These are phyloP conservation scores for Drosophila micromelanica DNA, from an alignment of 1,140 invertebrate genomes.

Conservation along the genomic window DNA sequence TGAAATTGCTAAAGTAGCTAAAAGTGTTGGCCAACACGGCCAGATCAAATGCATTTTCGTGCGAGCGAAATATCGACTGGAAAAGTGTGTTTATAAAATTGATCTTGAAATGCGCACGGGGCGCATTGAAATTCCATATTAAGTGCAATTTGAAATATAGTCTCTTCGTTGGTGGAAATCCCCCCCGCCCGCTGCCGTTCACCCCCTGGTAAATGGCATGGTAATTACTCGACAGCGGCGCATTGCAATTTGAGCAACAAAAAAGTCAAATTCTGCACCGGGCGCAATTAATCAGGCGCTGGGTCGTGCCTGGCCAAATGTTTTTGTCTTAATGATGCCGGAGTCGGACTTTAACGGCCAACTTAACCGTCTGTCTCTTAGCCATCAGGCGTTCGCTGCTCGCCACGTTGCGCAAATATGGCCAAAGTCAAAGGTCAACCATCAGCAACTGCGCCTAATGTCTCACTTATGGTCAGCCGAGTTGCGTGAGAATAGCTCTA, in stretches of 20 bases:
- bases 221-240: slow-evolving; percentile 66
- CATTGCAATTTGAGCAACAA: slow-evolving; percentile 73
- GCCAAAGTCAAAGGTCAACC: slow-evolving; percentile 69
- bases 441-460: slow-evolving; percentile 72
- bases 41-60: slow-evolving; percentile 52
- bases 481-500: slow-evolving; percentile 61
- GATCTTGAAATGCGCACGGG: slow-evolving; percentile 57
- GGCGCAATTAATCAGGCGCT: slow-evolving; percentile 73
- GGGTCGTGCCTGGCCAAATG: slow-evolving; percentile 81
- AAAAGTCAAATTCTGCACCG: slow-evolving; percentile 79
- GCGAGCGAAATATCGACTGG: slow-evolving; percentile 36
- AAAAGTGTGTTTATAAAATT: slow-evolving; percentile 29
- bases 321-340: slow-evolving; percentile 78
- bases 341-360: slow-evolving; percentile 35
- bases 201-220: slow-evolving; percentile 51
- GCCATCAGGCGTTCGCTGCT: slow-evolving; percentile 5
- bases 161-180: slow-evolving; percentile 28
- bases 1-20: slow-evolving; percentile 12
- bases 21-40: slow-evolving; percentile 33
- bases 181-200: not conserved
- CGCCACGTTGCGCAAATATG: slow-evolving; percentile 70
- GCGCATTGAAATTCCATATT: slow-evolving; percentile 69
- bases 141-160: slow-evolving; percentile 78
- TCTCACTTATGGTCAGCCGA: slow-evolving; percentile 67
- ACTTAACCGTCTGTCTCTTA: slow-evolving; percentile 9